These are phyloP conservation scores for Tetramorium simillimum DNA, from an alignment of 1,140 invertebrate species.

Conservation along the genomic window DNA sequence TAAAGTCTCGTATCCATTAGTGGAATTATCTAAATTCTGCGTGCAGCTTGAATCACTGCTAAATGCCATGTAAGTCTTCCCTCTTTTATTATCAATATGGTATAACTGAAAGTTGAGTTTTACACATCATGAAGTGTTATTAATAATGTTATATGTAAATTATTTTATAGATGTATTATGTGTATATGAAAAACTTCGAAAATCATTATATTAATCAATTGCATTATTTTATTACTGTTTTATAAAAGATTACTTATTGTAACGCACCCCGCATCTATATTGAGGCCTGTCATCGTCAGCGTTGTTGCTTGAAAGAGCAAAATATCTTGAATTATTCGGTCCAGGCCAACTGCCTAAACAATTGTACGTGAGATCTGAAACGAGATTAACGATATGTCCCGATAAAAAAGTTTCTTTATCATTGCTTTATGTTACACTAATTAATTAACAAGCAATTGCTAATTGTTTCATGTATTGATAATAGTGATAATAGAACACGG, in stretches of 20 bases:
- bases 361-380: constrained; percentile 87
- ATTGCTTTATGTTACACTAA: neutral
- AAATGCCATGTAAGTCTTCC: constrained; percentile 88
- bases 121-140: neutral
- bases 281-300: constrained; percentile 85
- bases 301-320: constrained; percentile 88
- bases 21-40: constrained; percentile 86
- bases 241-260: neutral
- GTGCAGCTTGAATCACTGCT: constrained; percentile 90
- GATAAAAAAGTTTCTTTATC: neutral
- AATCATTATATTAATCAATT: neutral
- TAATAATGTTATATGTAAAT: constrained; percentile 15
- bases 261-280: constrained; percentile 89
- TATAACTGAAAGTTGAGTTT: constrained; percentile 85
- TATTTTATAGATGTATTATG: no score
- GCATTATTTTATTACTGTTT: neutral
- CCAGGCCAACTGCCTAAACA: constrained; percentile 89
- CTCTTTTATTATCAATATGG: constrained; percentile 86
- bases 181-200: constrained; percentile 22
- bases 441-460: neutral
- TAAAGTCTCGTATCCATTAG: constrained; percentile 88
- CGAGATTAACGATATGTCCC: neutral
- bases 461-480: no score
- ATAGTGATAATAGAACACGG: no score
- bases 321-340: constrained; percentile 86